Conservation (phyloP, 2,888 invertebrate species). For the Orchestes rusci region DNA sequence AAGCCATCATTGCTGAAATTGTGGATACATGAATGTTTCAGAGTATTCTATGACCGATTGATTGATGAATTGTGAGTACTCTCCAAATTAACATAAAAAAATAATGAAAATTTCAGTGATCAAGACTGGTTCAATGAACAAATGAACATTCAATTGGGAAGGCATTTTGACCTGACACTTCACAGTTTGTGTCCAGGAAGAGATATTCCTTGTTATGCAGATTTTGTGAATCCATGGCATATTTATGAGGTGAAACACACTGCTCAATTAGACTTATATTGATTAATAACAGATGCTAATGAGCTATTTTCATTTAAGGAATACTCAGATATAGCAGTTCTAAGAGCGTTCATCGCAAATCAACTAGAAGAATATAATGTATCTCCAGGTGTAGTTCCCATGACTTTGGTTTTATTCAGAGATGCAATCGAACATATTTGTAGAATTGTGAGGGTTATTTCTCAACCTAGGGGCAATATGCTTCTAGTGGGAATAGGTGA, state of each 20-base stretch:
- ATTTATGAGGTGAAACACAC: conserved; percentile 55
- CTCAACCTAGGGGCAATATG: conserved; percentile 77
- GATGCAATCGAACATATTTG: conserved; percentile 84
- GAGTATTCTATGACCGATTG: conserved; percentile 79
- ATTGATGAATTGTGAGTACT: conserved; percentile 64
- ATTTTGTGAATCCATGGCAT: conserved; percentile 70
- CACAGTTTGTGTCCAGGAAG: conserved; percentile 68
- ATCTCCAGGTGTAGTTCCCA: conserved; percentile 66
- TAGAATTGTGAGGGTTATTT: conserved; percentile 73
- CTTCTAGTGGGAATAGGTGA: conserved; percentile 73
- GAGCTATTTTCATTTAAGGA: conserved; percentile 12
- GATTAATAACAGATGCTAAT: conserved; percentile 1
- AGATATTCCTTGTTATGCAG: conserved; percentile 64
- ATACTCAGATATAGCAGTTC: conserved; percentile 47
- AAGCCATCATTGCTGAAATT: conserved; percentile 63
- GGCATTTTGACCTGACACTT: conserved; percentile 72
- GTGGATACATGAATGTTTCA: conserved; percentile 80
- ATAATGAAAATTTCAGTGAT: conserved; percentile 53
- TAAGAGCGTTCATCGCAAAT: conserved; percentile 49
- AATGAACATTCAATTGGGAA: conserved; percentile 67
- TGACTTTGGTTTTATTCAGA: conserved; percentile 78
- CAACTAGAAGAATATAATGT: conserved; percentile 73
- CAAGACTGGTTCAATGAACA: conserved; percentile 67
- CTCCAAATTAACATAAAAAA: conserved; percentile 2
- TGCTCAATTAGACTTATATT: too few species aligned